phyloP scores from a whole-genome alignment of 2,888 invertebrate species.

The Amorpha juglandis region DNA sequence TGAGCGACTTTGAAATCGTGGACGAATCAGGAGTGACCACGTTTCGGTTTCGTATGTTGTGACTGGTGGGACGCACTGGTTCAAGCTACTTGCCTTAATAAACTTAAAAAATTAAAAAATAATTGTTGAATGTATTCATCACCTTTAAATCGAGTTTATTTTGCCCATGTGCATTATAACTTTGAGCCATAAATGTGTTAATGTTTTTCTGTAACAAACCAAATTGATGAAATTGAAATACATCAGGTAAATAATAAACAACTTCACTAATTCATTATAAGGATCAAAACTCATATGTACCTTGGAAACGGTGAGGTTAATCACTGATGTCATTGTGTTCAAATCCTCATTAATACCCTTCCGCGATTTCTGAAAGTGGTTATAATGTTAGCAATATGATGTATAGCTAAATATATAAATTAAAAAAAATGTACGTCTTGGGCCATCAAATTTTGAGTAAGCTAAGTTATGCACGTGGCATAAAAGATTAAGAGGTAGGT shows the following conservation, averaged over 20 bases:
- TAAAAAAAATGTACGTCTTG: too few relatives aligned
- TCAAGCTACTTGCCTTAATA: too few relatives aligned
- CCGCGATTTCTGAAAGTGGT: conserved; percentile 54
- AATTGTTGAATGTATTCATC: not conserved
- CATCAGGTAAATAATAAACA: too few relatives aligned
- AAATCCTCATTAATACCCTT: conserved; percentile 39
- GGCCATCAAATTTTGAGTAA: too few relatives aligned
- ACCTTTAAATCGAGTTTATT: conserved; percentile 9
- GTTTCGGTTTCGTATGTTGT: too few relatives aligned
- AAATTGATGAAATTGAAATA: not conserved
- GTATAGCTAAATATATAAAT: not conserved
- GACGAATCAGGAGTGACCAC: too few relatives aligned
- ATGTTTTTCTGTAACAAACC: conserved; percentile 47
- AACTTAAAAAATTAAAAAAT: too few relatives aligned
- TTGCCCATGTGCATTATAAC: conserved; percentile 26
- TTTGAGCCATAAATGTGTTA: conserved; percentile 38
- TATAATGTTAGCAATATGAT: not conserved
- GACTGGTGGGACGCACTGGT: too few relatives aligned
- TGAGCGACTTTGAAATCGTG: too few relatives aligned
- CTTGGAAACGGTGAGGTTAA: conserved; percentile 61
- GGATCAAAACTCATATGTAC: conserved; percentile 37
- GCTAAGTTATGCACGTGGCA: too few relatives aligned
- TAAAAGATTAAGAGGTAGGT: too few relatives aligned
- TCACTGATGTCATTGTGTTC: conserved; percentile 50
- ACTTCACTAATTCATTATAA: too few relatives aligned